Evolutionary conservation across 2,113 vertebrate genomes (phyloP).

Genomic region (Hystrix brachyura): DNA sequence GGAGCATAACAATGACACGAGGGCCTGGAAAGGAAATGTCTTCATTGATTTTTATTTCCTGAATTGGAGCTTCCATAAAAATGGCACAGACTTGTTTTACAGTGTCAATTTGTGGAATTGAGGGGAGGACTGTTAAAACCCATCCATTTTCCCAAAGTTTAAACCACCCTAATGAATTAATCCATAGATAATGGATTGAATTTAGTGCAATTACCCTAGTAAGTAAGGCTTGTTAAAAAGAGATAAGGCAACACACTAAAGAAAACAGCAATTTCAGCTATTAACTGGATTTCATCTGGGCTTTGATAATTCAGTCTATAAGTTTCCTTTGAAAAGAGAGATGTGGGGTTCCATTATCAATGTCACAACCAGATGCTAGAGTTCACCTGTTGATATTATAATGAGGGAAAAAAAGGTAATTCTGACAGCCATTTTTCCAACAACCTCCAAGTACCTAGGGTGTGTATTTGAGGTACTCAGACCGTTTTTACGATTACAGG

Average conservation of each 20-base stretch:
- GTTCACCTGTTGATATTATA: constrained; percentile 28
- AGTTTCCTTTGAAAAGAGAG: constrained; percentile 72
- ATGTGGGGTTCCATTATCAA: constrained; percentile 14
- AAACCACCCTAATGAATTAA: constrained; percentile 81
- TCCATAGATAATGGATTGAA: constrained; percentile 74
- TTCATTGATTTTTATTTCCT: constrained; percentile 73
- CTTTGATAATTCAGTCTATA: constrained; percentile 68
- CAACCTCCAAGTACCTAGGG: not conserved
- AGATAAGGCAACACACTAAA: constrained; percentile 64
- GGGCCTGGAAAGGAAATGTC: constrained; percentile 63
- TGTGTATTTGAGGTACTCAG: not conserved
- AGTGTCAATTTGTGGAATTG: constrained; percentile 67
- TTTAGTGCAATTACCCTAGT: constrained; percentile 60
- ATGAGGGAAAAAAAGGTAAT: not conserved
- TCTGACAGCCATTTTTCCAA: not conserved
- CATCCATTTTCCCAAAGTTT: constrained; percentile 74
- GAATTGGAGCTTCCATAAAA: constrained; percentile 66
- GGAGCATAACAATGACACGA: constrained; percentile 57
- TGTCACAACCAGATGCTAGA: not conserved
- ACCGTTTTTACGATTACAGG: not conserved
- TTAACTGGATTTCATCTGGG: constrained; percentile 75
- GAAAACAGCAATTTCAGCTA: constrained; percentile 82
- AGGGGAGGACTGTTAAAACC: constrained; percentile 64
- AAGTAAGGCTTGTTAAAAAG: constrained; percentile 68
- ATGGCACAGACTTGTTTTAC: constrained; percentile 67